Evolutionary conservation across 1,140 invertebrate genomes (phyloP).

Genomic region (Caenorhabditis inopinata): DNA sequence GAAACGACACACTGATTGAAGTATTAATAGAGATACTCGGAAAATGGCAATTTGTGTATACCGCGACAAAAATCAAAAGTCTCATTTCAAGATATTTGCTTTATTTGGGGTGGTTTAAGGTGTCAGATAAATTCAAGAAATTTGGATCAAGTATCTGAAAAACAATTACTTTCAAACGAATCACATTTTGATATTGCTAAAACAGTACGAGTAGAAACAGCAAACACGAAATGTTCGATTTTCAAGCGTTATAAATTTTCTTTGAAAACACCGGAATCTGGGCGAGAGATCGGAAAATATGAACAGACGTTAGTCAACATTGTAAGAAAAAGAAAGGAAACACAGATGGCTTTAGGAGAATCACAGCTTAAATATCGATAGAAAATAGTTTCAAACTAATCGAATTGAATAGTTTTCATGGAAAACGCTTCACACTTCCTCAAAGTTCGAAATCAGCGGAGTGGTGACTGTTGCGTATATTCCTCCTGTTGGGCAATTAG

Average conservation of each 20-base stretch:
- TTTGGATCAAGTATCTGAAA: too few relatives aligned
- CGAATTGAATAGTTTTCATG: neutral
- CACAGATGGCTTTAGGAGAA: neutral
- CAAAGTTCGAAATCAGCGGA: slow-evolving; percentile 40
- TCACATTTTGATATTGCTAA: slow-evolving; percentile 4
- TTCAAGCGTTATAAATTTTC: too few relatives aligned
- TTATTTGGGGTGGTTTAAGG: too few relatives aligned
- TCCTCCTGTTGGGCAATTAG: neutral
- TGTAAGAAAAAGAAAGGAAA: too few relatives aligned
- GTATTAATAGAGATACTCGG: too few relatives aligned
- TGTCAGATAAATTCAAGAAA: too few relatives aligned
- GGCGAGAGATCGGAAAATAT: neutral
- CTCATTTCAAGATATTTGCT: too few relatives aligned
- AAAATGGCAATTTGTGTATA: too few relatives aligned
- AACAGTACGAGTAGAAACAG: neutral
- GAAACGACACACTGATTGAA: too few relatives aligned
- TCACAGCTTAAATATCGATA: neutral
- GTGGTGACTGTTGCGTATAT: slow-evolving; percentile 37
- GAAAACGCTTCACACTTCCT: slow-evolving; percentile 8
- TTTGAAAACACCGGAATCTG: neutral
- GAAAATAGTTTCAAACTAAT: neutral
- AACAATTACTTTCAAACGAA: neutral
- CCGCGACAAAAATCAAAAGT: too few relatives aligned
- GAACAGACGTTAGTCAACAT: too few relatives aligned
- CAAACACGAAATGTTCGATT: too few relatives aligned